A percentile compares a stretch with the other conserved stretches of the same genome.
phyloP scores from a whole-genome alignment of 2,888 invertebrate species.

The Pteria penguin region DNA sequence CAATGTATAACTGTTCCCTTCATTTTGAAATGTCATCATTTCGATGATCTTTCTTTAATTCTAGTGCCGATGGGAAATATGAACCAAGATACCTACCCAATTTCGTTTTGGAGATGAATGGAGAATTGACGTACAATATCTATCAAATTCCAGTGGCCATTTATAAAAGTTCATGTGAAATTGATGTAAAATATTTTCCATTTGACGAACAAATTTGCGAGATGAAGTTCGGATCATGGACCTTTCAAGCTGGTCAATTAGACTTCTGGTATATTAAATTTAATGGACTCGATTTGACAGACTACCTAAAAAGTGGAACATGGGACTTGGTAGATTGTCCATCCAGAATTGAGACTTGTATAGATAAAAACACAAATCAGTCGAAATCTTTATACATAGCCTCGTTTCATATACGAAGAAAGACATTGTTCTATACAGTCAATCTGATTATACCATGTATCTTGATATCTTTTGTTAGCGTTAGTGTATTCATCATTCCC shows the following conservation, averaged over 20 bases:
- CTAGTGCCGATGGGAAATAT: conserved; percentile 99
- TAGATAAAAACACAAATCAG: conserved; percentile 42
- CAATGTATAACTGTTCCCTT: too few species aligned
- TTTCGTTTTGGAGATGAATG: conserved; percentile 86
- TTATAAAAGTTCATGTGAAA: conserved; percentile 98
- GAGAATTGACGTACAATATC: conserved; percentile 94
- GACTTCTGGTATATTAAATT: conserved; percentile 60
- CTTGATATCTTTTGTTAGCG: conserved; percentile 97
- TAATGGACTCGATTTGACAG: conserved; percentile 70
- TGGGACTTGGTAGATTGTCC: conserved; percentile 76
- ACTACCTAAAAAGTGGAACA: conserved; percentile 74
- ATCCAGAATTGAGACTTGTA: conserved; percentile 52
- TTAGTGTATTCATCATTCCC: conserved; percentile 97
- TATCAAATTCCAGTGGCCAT: conserved; percentile 99
- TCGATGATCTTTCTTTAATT: conserved; percentile 21
- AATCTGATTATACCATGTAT: conserved; percentile 99
- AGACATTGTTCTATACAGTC: conserved; percentile 99
- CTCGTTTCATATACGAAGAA: conserved; percentile 95
- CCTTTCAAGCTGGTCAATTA: conserved; percentile 70
- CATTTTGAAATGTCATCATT: too few species aligned
- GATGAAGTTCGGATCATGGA: conserved; percentile 93
- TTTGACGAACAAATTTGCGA: conserved; percentile 98
- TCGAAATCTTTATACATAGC: conserved; percentile 86
- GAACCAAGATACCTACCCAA: conserved; percentile 99
- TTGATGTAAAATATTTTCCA: conserved; percentile 99